These are phyloP conservation scores for Acanthiza pusilla DNA, from an alignment of 2,797 vertebrate species.

Conservation along the genomic window DNA sequence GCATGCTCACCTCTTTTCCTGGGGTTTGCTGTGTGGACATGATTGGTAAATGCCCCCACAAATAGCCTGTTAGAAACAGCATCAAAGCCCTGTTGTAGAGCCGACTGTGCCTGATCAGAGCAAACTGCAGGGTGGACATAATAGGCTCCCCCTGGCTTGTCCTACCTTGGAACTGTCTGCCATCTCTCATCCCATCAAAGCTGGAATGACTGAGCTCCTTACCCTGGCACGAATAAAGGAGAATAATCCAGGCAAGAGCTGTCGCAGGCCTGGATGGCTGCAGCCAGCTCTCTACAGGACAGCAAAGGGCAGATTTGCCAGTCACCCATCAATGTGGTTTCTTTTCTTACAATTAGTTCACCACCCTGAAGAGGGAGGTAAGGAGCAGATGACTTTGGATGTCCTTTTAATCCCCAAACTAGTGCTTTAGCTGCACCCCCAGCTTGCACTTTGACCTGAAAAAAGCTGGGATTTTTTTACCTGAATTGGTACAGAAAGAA, in stretches of 20 bases:
- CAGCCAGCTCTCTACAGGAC: background rate
- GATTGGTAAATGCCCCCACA: background rate
- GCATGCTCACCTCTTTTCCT: background rate
- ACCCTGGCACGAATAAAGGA: background rate
- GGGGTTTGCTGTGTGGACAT: background rate
- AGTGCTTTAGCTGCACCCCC: background rate
- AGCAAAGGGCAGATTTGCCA: background rate
- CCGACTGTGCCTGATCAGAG: background rate
- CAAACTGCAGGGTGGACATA: background rate
- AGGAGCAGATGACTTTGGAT: background rate
- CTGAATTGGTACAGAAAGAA: background rate
- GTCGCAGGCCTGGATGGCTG: background rate
- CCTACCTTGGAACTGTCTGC: background rate
- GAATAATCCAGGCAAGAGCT: background rate
- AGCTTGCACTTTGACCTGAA: background rate
- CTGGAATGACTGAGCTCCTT: background rate
- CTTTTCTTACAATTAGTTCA: background rate
- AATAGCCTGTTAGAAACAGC: background rate
- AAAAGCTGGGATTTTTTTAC: background rate
- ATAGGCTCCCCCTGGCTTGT: conserved; percentile 16
- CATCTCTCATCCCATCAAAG: conserved; percentile 31
- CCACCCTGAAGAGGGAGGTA: background rate
- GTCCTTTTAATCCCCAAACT: background rate
- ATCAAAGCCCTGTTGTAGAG: background rate
- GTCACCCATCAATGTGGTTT: background rate